Evolutionary conservation across 2,888 invertebrate species (phyloP).

Genomic region (Deilephila elpenor): DNA sequence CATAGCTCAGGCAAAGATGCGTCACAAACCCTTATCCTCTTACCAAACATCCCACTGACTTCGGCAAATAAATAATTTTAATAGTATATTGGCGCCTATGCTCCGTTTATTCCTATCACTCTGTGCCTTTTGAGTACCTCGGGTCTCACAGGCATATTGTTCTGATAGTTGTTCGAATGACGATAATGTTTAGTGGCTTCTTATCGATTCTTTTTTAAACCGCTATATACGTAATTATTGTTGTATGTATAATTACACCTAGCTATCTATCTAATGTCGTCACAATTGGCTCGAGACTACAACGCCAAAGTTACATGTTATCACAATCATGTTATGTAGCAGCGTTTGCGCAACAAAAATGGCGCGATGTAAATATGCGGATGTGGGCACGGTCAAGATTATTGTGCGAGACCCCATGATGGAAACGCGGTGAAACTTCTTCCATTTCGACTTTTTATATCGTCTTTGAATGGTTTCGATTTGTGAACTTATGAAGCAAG

Average conservation of each 20-base stretch:
- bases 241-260: background rate
- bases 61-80: no score
- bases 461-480: background rate
- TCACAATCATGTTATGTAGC: slow-evolving; percentile 3
- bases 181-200: no score
- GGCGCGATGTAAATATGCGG: slow-evolving; percentile 17
- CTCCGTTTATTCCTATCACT: no score
- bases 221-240: background rate
- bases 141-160: no score
- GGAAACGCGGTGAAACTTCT: slow-evolving; percentile 15
- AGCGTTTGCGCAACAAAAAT: background rate
- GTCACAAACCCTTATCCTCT: no score
- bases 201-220: no score
- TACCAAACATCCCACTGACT: no score
- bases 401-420: slow-evolving; percentile 1
- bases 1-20: no score
- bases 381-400: slow-evolving; percentile 21
- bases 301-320: background rate
- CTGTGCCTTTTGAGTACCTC: no score
- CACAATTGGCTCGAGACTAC: background rate
- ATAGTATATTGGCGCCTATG: no score
- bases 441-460: background rate
- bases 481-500: background rate
- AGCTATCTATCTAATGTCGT: background rate
- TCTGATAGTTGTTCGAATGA: no score